Base-by-base conservation (phyloP, 2,113 vertebrate species). In the Thryonomys swinderianus region DNA sequence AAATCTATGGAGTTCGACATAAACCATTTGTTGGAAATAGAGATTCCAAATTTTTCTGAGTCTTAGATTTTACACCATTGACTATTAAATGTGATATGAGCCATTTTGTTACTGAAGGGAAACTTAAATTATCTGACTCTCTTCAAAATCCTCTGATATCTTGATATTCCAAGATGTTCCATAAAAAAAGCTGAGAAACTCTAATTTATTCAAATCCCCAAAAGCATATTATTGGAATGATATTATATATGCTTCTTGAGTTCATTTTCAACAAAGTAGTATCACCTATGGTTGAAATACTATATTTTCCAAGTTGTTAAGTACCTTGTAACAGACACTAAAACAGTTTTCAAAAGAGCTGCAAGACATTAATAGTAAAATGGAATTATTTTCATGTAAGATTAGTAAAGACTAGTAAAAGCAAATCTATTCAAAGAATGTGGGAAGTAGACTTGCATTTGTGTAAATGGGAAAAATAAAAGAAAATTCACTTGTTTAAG, bases 201-300 rank as follows among this genome's bases (percentile, higher is more conserved):
- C 11, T 59, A 40, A 12, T 90, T 95, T 95, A 89, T 2, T 71
- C n/a, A 88, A 76, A 88, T 5, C 23, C 21, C 42, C 61, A 55
- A 92, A 88, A 86, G 13, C 20, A 66, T 78, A 84, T 87, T 78
- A 90, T 76, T 76, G 88, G 55, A 93, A 79, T 48, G 69, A 61
- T 81, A 97, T 42, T 30, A 40, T 37, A 80, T 67, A 73, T 30
- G 86, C 53, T 73, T 92, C 34, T 32, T 62, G 2, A 59, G 3
- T 83, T 89, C 79, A 89, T 93, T 96, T 91, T 87, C 80, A 93
- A 62, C 48, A 71, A 86, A 95, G 90, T 85, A 71, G 89, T 55
- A 11, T 80, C 73, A 27, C 48, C 37, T 71, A 13, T n/a, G 10
- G 27, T 42, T 85, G 7, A n/a, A 87, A 94, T 88, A 86, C 51